Evolutionary conservation across 2,797 vertebrate species (phyloP).

Genomic region (Falco berigora): DNA sequence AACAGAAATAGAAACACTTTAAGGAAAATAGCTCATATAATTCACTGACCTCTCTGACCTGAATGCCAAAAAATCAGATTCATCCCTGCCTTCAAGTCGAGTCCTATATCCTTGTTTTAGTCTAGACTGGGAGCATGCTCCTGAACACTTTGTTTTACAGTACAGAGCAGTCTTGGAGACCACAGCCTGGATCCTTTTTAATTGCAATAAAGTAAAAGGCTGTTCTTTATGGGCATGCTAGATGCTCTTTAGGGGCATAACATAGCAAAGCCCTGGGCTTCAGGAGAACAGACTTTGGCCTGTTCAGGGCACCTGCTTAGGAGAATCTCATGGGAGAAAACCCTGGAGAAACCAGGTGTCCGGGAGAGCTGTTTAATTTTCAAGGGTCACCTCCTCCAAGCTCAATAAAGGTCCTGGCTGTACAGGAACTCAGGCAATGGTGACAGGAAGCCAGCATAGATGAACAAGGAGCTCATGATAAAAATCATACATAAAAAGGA

Average conservation of each 20-base stretch:
- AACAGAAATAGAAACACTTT: background rate
- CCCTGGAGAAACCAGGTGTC: background rate
- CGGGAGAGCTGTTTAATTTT: no score
- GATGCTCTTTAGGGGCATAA: background rate
- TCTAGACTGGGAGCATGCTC: background rate
- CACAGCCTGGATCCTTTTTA: background rate
- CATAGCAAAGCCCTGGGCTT: background rate
- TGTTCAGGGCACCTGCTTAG: background rate
- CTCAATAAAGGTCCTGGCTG: background rate
- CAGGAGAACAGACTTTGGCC: background rate
- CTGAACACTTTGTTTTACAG: background rate
- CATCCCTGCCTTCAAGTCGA: background rate
- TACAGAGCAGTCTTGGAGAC: background rate
- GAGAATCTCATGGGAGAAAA: no score
- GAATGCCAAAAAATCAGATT: background rate
- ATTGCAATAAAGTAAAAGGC: background rate
- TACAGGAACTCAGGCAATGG: background rate
- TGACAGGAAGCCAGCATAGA: background rate
- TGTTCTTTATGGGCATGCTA: background rate
- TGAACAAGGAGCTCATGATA: background rate
- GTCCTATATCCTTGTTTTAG: background rate
- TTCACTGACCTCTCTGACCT: background rate
- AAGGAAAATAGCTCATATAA: background rate
- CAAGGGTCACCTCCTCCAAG: background rate
- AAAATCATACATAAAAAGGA: background rate